phyloP scores from a whole-genome alignment of 2,113 vertebrate genomes.

The Triplophysa siluroides region DNA sequence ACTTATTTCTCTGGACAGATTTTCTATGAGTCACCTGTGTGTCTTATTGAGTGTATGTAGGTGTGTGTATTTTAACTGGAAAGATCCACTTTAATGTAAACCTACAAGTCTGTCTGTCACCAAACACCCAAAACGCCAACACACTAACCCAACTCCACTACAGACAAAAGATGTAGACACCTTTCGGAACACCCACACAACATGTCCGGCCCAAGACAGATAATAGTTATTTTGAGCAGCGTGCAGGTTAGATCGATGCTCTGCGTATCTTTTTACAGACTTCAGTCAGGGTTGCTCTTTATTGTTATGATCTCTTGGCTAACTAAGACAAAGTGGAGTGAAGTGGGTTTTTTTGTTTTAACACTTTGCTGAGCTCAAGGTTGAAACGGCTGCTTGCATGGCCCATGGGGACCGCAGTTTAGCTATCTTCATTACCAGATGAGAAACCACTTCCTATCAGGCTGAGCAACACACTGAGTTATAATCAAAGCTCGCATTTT shows the following conservation, averaged over 20 bases:
- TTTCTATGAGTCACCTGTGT: constrained; percentile 40
- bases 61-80: constrained; percentile 44
- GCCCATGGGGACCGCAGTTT: constrained; percentile 70
- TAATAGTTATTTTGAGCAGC: neutral
- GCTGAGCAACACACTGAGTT: constrained; percentile 57
- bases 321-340: constrained; percentile 7
- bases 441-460: constrained; percentile 83
- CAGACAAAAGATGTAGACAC: constrained; percentile 1
- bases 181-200: constrained; percentile 25
- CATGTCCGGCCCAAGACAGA: neutral
- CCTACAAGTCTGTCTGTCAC: constrained; percentile 39
- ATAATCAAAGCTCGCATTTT: constrained; percentile 64
- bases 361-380: constrained; percentile 29
- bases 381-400: constrained; percentile 64
- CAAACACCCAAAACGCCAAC: constrained; percentile 34
- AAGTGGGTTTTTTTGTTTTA: constrained; percentile 25
- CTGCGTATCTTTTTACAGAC: too few species aligned
- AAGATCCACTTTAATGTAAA: constrained; percentile 38
- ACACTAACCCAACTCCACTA: constrained; percentile 11
- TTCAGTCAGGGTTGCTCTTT: neutral
- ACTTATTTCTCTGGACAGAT: neutral
- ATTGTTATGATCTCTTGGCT: constrained; percentile 28
- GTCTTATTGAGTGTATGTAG: constrained; percentile 12
- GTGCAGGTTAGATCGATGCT: neutral
- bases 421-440: constrained; percentile 67